These are phyloP conservation scores for Psittacula cyanocephala DNA, from an alignment of 2,113 vertebrate species.

Conservation along the genomic window DNA sequence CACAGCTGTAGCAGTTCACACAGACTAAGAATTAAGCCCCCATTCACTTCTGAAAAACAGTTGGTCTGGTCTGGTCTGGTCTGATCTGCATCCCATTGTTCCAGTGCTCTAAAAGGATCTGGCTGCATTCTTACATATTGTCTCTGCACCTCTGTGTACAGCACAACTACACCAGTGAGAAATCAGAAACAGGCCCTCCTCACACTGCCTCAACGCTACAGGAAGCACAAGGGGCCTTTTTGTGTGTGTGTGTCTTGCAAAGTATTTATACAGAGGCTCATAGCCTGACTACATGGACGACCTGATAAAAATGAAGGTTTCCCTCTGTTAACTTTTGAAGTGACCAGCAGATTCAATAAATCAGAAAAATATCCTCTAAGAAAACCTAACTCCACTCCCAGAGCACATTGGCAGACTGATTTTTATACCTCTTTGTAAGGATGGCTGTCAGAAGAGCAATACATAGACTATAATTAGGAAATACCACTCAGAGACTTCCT, in stretches of 20 bases:
- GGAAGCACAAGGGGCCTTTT: not conserved
- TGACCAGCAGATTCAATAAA: not conserved
- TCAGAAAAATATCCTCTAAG: not conserved
- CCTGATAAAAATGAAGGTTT: not conserved
- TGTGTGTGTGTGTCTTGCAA: not conserved
- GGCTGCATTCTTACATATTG: fast-evolving
- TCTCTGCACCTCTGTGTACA: not conserved
- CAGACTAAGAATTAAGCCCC: not conserved
- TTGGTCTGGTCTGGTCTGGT: not conserved
- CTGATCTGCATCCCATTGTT: not conserved
- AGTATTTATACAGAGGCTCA: not conserved
- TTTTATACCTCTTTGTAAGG: not conserved
- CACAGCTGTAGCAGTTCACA: not conserved
- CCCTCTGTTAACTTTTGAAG: not conserved
- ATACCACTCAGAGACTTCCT: not conserved
- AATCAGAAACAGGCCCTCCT: not conserved
- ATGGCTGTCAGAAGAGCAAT: not conserved
- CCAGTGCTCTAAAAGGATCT: not conserved
- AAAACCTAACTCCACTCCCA: not conserved
- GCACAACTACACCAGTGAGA: not conserved
- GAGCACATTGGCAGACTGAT: not conserved
- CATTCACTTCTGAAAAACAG: not conserved
- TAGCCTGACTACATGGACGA: not conserved
- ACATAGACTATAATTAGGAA: not conserved
- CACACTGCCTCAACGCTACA: not conserved